Conservation (phyloP, 1,140 invertebrate species). For the Drosophila saltans region DNA sequence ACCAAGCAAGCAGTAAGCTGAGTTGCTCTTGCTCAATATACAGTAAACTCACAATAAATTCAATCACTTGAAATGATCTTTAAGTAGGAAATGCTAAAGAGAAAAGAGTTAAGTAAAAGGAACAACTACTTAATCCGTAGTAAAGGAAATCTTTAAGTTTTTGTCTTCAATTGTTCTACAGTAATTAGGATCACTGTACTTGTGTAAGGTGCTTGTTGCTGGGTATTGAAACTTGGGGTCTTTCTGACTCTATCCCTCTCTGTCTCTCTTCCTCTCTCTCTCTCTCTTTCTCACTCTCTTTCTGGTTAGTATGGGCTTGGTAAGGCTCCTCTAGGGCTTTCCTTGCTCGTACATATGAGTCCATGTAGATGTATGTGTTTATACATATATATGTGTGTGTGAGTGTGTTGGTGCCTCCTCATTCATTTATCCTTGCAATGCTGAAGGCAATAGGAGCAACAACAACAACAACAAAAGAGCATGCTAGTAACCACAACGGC, state of each 20-base stretch:
- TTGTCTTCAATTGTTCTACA: background rate
- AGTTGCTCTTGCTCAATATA: slow-evolving; percentile 12
- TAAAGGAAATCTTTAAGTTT: background rate
- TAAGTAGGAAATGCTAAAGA: background rate
- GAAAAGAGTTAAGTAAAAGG: no score
- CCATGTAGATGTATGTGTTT: slow-evolving; percentile 30
- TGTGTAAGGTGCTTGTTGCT: slow-evolving; percentile 41
- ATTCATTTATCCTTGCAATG: slow-evolving; percentile 80
- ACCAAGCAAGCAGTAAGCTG: slow-evolving; percentile 54
- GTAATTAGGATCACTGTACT: slow-evolving; percentile 39
- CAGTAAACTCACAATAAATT: background rate
- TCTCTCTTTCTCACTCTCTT: slow-evolving; percentile 2
- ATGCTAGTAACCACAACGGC: slow-evolving; percentile 69
- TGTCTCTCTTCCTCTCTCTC: background rate
- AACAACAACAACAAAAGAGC: slow-evolving; percentile 71
- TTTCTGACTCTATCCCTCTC: slow-evolving; percentile 6
- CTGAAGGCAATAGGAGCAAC: slow-evolving; percentile 60
- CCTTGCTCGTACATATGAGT: slow-evolving; percentile 42
- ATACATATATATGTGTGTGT: slow-evolving; percentile 42
- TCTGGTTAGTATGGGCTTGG: slow-evolving; percentile 23
- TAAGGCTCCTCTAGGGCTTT: slow-evolving; percentile 55
- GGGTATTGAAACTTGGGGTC: slow-evolving; percentile 54
- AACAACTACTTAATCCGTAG: no score
- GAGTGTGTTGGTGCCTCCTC: slow-evolving; percentile 61
- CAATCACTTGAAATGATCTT: background rate